A percentile compares a stretch with the other conserved stretches of the same genome.
Evolutionary conservation across 2,888 invertebrate species (phyloP).

Genomic region (Leptinotarsa rubiginosa): DNA sequence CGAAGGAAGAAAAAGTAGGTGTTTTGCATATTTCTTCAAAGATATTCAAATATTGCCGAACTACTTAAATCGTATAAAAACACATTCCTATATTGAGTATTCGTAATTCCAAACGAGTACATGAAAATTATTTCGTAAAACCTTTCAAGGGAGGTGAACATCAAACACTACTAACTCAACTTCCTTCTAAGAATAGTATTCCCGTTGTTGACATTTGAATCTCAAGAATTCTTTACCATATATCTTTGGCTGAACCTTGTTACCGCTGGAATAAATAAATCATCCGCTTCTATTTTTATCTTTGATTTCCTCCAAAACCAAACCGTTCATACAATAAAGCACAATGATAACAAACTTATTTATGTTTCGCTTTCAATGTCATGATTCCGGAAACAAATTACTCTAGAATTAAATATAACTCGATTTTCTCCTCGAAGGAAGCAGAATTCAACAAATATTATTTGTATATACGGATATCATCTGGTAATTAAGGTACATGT

Average conservation of each 20-base stretch:
- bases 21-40: too few relatives aligned
- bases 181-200: slow-evolving; percentile 8
- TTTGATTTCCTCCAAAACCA: slow-evolving; percentile 26
- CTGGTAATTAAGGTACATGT: too few relatives aligned
- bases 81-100: background rate
- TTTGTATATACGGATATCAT: too few relatives aligned
- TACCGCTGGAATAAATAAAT: slow-evolving; percentile 25
- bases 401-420: background rate
- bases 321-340: slow-evolving; percentile 25
- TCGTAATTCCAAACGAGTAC: background rate
- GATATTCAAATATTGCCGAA: too few relatives aligned
- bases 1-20: too few relatives aligned
- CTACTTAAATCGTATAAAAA: background rate
- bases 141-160: background rate
- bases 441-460: background rate
- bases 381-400: background rate
- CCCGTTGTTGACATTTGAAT: slow-evolving; percentile 16
- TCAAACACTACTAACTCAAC: slow-evolving; percentile 1
- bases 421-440: background rate
- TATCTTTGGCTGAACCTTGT: slow-evolving; percentile 10
- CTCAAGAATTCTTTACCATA: slow-evolving; percentile 10
- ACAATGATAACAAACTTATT: slow-evolving; percentile 27
- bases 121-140: background rate
- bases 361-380: background rate
- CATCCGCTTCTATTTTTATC: slow-evolving; percentile 28